Evolutionary conservation across 2,113 vertebrate species (phyloP).

Genomic region (Corythaixoides concolor): DNA sequence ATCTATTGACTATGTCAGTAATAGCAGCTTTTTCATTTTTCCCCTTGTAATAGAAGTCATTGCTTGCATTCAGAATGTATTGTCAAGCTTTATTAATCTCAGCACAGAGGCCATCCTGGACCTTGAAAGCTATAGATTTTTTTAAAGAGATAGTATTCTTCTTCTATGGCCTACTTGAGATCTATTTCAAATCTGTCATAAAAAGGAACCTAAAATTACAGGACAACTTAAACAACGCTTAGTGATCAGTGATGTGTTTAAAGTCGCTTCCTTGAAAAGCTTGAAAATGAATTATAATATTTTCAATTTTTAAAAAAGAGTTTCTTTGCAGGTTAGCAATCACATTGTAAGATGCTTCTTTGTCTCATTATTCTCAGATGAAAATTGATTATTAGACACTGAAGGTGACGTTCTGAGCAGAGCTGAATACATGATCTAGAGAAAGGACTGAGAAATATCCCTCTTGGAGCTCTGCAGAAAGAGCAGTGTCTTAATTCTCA

Average conservation of each 20-base stretch:
- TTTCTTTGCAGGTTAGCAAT: background rate
- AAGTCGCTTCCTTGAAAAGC: background rate
- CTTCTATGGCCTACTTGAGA: constrained; percentile 50
- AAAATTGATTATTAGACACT: background rate
- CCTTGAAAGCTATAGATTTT: constrained; percentile 76
- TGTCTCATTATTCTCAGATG: background rate
- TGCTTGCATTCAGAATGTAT: constrained; percentile 75
- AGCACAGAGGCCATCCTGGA: constrained; percentile 69
- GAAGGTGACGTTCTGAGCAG: background rate
- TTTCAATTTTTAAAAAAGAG: background rate
- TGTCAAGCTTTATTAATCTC: constrained; percentile 82
- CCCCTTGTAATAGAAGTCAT: constrained; percentile 78
- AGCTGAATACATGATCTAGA: background rate
- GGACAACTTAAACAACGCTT: constrained; percentile 51
- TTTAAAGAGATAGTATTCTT: constrained; percentile 63
- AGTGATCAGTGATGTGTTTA: background rate
- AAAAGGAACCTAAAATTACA: constrained; percentile 50
- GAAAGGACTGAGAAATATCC: background rate
- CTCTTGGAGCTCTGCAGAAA: background rate
- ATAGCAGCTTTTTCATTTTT: constrained; percentile 79
- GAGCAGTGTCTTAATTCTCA: background rate
- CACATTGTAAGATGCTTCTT: background rate
- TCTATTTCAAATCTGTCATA: constrained; percentile 68
- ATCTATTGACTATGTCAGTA: constrained; percentile 80
- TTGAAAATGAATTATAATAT: background rate